Percentiles rank a stretch among this genome's conserved stretches.
phyloP scores from a whole-genome alignment of 2,888 invertebrate species.

The Lasioglossum malachurum region DNA sequence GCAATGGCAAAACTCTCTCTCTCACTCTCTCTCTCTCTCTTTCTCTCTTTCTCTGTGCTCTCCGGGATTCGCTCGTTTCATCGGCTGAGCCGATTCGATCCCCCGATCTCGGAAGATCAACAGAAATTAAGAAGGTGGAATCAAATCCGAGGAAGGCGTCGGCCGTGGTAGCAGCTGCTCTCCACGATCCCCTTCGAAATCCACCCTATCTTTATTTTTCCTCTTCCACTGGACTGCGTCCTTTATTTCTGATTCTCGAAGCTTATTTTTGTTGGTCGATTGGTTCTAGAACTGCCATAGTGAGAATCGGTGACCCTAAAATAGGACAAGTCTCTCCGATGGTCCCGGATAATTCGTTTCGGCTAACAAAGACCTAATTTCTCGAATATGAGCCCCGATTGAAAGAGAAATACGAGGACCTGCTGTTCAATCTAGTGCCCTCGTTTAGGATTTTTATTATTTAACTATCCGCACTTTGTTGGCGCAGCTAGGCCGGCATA shows the following conservation, averaged over 20 bases:
- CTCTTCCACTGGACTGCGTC: neutral
- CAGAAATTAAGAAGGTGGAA: slow-evolving; percentile 51
- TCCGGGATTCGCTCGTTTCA: neutral
- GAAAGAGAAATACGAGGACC: neutral
- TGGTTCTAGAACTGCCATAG: neutral
- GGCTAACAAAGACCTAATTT: neutral
- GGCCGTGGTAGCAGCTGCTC: neutral
- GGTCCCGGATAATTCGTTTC: too few species aligned
- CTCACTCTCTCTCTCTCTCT: slow-evolving; percentile 9
- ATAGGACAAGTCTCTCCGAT: neutral
- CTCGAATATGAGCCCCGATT: neutral
- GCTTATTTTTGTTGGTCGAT: neutral
- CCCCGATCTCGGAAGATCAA: slow-evolving; percentile 46
- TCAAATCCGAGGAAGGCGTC: slow-evolving; percentile 22
- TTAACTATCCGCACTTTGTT: neutral
- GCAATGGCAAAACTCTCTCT: slow-evolving; percentile 17
- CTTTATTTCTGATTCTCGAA: neutral
- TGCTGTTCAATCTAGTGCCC: neutral
- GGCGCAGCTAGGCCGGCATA: neutral
- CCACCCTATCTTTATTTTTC: neutral
- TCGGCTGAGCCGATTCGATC: slow-evolving; percentile 14
- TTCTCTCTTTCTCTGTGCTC: neutral
- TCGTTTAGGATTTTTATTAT: neutral
- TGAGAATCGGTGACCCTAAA: neutral
- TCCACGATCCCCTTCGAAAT: neutral